A percentile compares a stretch with the other conserved stretches of the same genome.
Conservation (phyloP, 2,797 vertebrate genomes). For the Lagocephalus sceleratus region DNA sequence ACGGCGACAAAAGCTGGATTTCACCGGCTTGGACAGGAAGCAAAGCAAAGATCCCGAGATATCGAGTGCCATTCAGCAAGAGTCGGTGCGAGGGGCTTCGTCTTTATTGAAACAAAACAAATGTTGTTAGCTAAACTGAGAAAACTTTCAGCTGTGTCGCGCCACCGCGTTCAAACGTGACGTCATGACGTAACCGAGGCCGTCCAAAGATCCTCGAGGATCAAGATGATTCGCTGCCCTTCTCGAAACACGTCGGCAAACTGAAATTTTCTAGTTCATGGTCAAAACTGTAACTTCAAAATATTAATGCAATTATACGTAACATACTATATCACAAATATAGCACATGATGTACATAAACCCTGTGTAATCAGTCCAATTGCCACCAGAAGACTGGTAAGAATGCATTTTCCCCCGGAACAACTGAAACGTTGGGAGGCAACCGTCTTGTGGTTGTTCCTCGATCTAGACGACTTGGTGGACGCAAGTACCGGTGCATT, state of each 20-base stretch:
- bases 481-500: not conserved
- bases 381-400: no score
- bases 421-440: not conserved
- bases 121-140: not conserved
- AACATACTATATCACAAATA: no score
- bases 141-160: slow-evolving; percentile 13
- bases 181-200: slow-evolving; percentile 46
- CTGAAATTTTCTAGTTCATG: no score
- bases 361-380: no score
- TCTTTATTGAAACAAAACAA: not conserved
- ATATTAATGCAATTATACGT: no score
- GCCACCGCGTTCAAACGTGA: slow-evolving; percentile 68
- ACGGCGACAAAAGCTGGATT: slow-evolving; percentile 17
- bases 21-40: slow-evolving; percentile 3
- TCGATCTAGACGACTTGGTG: not conserved
- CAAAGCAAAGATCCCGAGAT: not conserved
- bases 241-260: no score
- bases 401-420: no score
- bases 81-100: rapidly evolving
- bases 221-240: slow-evolving; percentile 9
- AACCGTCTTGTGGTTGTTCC: not conserved
- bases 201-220: slow-evolving; percentile 8
- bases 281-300: no score
- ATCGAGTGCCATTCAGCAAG: slow-evolving; percentile 11
- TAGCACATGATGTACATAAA: no score